Base-by-base conservation (phyloP, 2,888 invertebrate genomes). In the Rapana venosa region DNA sequence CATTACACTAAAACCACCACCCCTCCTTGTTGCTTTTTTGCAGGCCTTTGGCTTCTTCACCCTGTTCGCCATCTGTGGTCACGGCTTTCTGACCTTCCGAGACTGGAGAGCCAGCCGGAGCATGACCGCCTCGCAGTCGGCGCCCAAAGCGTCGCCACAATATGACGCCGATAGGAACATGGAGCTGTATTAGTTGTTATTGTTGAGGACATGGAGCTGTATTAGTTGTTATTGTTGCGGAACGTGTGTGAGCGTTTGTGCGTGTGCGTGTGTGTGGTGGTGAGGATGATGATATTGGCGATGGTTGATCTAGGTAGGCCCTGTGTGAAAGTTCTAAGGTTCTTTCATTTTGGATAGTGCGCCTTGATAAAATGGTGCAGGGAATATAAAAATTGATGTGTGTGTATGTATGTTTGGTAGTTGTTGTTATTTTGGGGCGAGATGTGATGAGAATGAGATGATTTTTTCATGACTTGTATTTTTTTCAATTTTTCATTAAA, bases 11-110 rank as follows among this genome's bases (percentile, higher is more conserved):
- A 47, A 47, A 47, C 47, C 47, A 8, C 47, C 47, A 47, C 47
- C 47, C 2, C 47, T 47, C n/a, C n/a, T n/a, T n/a, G n/a, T 84
- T 13, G 30, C 32, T 79, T 17, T 26, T 13, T 47, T 86, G 2
- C 90, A 92, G 92, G 92, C 91, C 22, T 92, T 92, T 79, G 92
- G 92, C 5, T 92, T 92, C 74, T 92, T 92, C 79, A 86, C 89
- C 5, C 13, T 91, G 77, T 61, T 88, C 35, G 89, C 83, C 58
- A 36, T 91, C 0, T 30, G 85, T 26, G 92, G 32, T 17, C 88
- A 90, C 87, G 89, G 88, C 6, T 83, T 91, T 35, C 74, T 91
- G 70, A 58, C 86, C 77, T 91, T 91, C 90, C 35, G 66, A 17
- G 74, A 89, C 5, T 91, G 91, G 91, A 36, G 90, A n/a, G 36